phyloP scores from a whole-genome alignment of 2,113 vertebrate species.

The Thomomys bottae region DNA sequence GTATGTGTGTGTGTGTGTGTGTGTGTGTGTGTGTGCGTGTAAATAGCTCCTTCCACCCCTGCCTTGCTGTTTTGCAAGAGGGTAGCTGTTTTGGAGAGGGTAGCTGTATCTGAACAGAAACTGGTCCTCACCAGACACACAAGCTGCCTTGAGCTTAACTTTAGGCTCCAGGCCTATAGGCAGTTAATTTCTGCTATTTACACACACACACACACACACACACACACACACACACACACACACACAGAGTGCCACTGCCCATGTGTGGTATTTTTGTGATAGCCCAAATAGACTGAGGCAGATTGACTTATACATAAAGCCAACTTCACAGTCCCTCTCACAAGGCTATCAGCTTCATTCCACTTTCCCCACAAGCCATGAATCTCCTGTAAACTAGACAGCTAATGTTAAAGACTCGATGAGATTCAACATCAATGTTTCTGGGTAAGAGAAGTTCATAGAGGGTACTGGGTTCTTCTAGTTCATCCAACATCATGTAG shows the following conservation, averaged over 20 bases:
- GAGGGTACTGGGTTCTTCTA: background rate
- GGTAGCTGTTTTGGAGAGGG: too few species aligned
- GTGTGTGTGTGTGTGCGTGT: too few species aligned
- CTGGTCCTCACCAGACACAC: background rate
- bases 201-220: background rate
- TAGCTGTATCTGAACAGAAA: background rate
- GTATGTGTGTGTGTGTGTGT: too few species aligned
- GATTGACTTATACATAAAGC: background rate
- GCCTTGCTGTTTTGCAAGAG: background rate
- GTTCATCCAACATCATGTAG: background rate
- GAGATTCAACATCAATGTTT: background rate
- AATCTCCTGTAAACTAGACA: background rate
- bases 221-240: too few species aligned
- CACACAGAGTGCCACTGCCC: too few species aligned
- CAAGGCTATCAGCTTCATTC: background rate
- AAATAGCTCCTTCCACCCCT: too few species aligned
- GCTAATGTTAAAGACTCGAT: background rate
- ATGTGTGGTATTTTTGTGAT: background rate
- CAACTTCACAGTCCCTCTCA: accelerated
- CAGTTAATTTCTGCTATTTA: background rate
- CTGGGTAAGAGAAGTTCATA: background rate
- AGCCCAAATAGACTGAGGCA: background rate
- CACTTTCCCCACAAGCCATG: background rate
- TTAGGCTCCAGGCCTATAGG: background rate
- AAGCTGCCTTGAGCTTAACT: background rate